Percentiles rank a stretch among this genome's conserved stretches.
Evolutionary conservation across 2,113 vertebrate genomes (phyloP).

Genomic region (Rallus limicola): DNA sequence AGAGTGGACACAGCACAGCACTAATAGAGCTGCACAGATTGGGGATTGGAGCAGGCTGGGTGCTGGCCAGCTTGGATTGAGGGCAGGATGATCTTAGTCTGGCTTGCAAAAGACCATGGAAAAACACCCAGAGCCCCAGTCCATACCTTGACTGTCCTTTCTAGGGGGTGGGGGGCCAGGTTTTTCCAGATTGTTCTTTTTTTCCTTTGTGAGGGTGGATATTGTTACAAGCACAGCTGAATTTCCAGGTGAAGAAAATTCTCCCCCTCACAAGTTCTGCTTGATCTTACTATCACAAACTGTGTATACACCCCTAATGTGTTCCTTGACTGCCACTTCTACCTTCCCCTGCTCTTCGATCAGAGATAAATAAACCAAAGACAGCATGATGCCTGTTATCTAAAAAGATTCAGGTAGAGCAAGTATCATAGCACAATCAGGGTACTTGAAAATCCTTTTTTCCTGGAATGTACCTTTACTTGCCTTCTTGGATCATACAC

Average conservation of each 20-base stretch:
- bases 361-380: constrained; percentile 63
- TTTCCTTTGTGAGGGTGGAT: not conserved
- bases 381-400: constrained; percentile 66
- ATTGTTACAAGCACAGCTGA: not conserved
- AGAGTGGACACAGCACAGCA: not conserved
- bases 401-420: constrained; percentile 70
- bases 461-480: constrained; percentile 46
- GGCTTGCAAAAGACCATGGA: not conserved
- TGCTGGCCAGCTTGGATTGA: not conserved
- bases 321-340: constrained; percentile 48
- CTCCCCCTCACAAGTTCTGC: not conserved
- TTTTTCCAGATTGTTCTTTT: not conserved
- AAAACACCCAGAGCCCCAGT: not conserved
- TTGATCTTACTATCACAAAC: constrained; percentile 64
- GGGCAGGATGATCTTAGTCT: not conserved
- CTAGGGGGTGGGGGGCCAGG: not conserved
- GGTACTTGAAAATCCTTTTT: constrained; percentile 61
- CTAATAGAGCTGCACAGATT: not conserved
- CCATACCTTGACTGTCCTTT: not conserved
- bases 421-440: constrained; percentile 64
- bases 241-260: constrained; percentile 45
- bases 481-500: constrained; percentile 60
- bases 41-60: not conserved
- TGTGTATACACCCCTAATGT: not conserved
- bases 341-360: constrained; percentile 38